These are phyloP conservation scores for Papilio aristodemus DNA, from an alignment of 1,140 invertebrate genomes.

Conservation along the genomic window DNA sequence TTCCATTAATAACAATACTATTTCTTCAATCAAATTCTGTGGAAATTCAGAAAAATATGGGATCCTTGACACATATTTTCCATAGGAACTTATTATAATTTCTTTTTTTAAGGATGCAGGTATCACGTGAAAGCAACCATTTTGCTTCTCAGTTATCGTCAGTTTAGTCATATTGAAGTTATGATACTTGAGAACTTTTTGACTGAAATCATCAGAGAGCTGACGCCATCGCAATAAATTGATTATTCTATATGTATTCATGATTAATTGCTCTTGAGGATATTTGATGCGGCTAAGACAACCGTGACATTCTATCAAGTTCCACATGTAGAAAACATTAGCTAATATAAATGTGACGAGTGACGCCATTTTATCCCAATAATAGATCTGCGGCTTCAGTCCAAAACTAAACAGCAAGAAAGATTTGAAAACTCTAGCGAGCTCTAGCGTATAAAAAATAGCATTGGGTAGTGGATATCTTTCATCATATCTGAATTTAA, in stretches of 20 bases:
- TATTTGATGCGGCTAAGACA: constrained; percentile 36
- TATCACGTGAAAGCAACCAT: constrained; percentile 36
- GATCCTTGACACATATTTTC: constrained; percentile 36
- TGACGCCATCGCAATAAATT: constrained; percentile 39
- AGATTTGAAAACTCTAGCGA: constrained; percentile 43
- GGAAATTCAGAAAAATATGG: constrained; percentile 44
- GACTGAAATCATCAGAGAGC: constrained; percentile 42
- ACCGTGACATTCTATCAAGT: constrained; percentile 37
- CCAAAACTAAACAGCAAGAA: constrained; percentile 46
- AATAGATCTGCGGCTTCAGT: constrained; percentile 31
- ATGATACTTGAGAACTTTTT: constrained; percentile 42
- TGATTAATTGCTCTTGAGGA: constrained; percentile 33
- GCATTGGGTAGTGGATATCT: constrained; percentile 7
- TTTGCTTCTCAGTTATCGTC: constrained; percentile 39
- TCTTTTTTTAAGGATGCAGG: constrained; percentile 44
- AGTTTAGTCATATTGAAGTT: constrained; percentile 39
- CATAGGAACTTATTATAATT: constrained; percentile 39
- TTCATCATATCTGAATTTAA: constrained; percentile 34
- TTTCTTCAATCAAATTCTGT: constrained; percentile 36
- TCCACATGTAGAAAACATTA: constrained; percentile 43
- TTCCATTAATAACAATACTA: constrained; percentile 42
- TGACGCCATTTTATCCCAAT: constrained; percentile 40
- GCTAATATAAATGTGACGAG: constrained; percentile 42
- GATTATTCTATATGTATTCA: constrained; percentile 27
- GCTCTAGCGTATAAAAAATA: constrained; percentile 36